Evolutionary conservation across 92 coral and sea anemone genomes (phyloP), one percentile per base, ranked within the genome.

Genomic region (Phenganax subtilis): DNA sequence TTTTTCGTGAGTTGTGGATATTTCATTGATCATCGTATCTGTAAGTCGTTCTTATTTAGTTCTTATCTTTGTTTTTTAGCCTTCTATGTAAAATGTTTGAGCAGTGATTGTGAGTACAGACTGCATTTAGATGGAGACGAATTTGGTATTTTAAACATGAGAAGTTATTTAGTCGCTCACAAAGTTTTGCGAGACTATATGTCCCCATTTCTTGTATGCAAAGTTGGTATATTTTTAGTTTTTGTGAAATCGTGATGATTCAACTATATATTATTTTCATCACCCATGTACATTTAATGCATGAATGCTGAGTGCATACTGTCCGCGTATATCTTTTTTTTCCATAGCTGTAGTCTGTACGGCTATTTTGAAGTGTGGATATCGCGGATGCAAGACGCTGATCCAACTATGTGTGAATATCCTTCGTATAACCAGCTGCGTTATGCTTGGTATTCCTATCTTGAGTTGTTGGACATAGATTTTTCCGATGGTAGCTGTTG

Each of bases 81-180:
- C 11, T 67, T 67, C 12, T 67, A 67, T 59, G 6, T 14, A 59
- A 59, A 20, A 59, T 59, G 65, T 20, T 59, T 6, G 16, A 20
- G 25, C 0, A 51, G n/a, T 29, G 54, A 44, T 25, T 67, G 73
- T 44, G 51, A 72, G 47, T 53, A 71, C 57, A 58, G 44, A 59
- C 10, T 83, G 81, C 64, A 58, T 9, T 71, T 83, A 47, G 86
- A 74, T 83, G 86, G 86, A 10, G 86, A 83, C n/a, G 81, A 83
- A n/a, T 67, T 83, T 51, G 6, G 80, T 6, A 37, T 83, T 15
- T 55, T 83, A 52, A 83, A 83, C 63, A 83, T 83, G 86, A 79
- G 52, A 17, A 15, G 61, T n/a, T 83, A 60, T 30, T 47, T 83
- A 54, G 30, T 83, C 8, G 75, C 86, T 7, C 68, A 83, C 63